phyloP scores from a whole-genome alignment of 2,797 vertebrate genomes.

The Alfaro cultratus region DNA sequence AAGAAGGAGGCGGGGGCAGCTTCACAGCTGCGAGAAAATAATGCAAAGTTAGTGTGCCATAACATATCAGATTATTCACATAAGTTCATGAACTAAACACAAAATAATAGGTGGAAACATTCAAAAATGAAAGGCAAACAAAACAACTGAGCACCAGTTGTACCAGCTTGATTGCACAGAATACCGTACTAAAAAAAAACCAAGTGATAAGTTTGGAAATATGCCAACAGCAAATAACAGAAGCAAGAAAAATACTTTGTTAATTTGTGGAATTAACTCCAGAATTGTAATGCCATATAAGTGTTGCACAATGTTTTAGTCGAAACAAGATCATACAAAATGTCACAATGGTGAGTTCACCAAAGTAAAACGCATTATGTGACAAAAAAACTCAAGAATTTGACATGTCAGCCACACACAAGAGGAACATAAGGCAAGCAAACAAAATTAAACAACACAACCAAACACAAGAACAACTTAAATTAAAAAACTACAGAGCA shows the following conservation, averaged over 20 bases:
- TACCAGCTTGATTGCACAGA: background rate
- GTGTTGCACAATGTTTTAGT: background rate
- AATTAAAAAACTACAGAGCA: background rate
- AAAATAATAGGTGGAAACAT: background rate
- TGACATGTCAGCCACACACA: background rate
- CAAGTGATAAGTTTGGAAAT: background rate
- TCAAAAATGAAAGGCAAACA: background rate
- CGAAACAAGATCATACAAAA: background rate
- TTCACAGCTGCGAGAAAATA: constrained; percentile 53
- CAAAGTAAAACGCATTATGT: background rate
- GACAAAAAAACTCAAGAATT: background rate
- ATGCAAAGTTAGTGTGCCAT: constrained; percentile 24
- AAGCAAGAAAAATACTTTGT: background rate
- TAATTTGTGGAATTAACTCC: background rate
- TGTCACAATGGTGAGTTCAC: background rate
- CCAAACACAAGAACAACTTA: background rate
- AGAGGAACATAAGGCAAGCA: background rate
- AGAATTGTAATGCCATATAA: background rate
- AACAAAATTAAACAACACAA: background rate
- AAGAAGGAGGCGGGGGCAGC: constrained; percentile 25
- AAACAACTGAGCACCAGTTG: constrained; percentile 4
- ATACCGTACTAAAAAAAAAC: background rate
- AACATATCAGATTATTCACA: background rate
- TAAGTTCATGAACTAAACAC: background rate
- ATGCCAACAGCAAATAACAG: background rate